Base-by-base conservation (phyloP, 2,888 invertebrate genomes). In the Ornithoptera priamus region DNA sequence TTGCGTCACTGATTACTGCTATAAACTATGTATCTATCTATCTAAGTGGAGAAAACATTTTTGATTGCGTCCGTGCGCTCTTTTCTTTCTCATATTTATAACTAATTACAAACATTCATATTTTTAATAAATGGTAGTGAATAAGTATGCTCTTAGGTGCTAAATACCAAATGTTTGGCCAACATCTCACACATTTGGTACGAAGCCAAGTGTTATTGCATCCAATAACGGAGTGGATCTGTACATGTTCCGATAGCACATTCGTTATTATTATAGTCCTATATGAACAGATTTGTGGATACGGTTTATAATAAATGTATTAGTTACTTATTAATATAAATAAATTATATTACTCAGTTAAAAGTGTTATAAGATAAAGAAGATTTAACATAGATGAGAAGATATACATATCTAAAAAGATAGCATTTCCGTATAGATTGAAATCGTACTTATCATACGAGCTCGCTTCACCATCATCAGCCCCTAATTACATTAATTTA, bases 121-220 rank as follows among this genome's bases (percentile, higher is more conserved):
- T 15, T 46, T 46, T 46, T 46, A 46, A 61, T 60, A 22, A 22
- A 60, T 36, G n/a, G 18, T 30, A 66, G 30, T 53, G 56, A 63
- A 63, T 50, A 58, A 63, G 64, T 56, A 65, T 60, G 61, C 22
- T 20, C 50, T 62, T 63, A 67, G 70, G 62, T 70, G 62, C 60
- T 70, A 70, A 70, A 70, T 63, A 62, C 53, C 50, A 66, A 70
- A 36, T 63, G 63, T 18, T 65, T 70, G 70, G 83, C 84, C 83
- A 83, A 82, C 80, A 85, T 67, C 78, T 81, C 83, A 83, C 85
- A 86, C 84, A 85, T 85, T 89, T 90, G 90, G 90, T 81, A 73
- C 68, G 71, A 73, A 75, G 88, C 91, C 91, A 90, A 88, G 80
- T 86, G 83, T 87, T 88, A 90, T 89, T 88, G 87, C 88, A 87